These are phyloP conservation scores for Aproaerema taeniolella DNA, from an alignment of 2,888 invertebrate species.

Conservation along the genomic window DNA sequence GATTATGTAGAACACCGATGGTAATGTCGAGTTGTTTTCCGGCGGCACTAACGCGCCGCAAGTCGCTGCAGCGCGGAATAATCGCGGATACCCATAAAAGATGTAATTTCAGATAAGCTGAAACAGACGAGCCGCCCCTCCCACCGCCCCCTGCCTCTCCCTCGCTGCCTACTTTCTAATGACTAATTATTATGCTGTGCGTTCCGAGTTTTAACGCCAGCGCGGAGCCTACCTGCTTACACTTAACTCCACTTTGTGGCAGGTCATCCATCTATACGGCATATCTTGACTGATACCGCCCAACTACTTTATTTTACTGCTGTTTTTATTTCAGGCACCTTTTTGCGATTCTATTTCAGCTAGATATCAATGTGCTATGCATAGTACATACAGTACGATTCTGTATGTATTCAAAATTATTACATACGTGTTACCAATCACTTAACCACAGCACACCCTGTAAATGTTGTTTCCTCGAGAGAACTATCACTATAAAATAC, in stretches of 20 bases:
- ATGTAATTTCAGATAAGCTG: constrained; percentile 78
- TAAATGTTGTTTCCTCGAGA: no score
- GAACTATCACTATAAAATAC: no score
- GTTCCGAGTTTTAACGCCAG: constrained; percentile 72
- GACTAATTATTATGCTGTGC: constrained; percentile 78
- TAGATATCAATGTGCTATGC: no score
- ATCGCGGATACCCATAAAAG: constrained; percentile 78
- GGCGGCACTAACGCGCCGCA: constrained; percentile 69
- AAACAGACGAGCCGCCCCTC: constrained; percentile 74
- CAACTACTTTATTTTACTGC: not conserved
- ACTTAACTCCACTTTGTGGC: constrained; percentile 45
- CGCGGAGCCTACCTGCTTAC: constrained; percentile 48
- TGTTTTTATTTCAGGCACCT: not conserved
- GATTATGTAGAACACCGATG: constrained; percentile 71
- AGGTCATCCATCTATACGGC: constrained; percentile 45
- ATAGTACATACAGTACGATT: no score
- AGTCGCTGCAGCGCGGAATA: constrained; percentile 75
- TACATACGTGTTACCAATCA: no score
- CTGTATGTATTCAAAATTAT: no score
- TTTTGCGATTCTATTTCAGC: not conserved
- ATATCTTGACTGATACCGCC: constrained; percentile 30
- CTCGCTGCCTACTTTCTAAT: constrained; percentile 75
- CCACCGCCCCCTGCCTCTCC: constrained; percentile 36
- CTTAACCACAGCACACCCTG: no score
- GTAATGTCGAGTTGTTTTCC: constrained; percentile 69